Conservation (phyloP, 2,888 invertebrate species). For the Plusia festucae region DNA sequence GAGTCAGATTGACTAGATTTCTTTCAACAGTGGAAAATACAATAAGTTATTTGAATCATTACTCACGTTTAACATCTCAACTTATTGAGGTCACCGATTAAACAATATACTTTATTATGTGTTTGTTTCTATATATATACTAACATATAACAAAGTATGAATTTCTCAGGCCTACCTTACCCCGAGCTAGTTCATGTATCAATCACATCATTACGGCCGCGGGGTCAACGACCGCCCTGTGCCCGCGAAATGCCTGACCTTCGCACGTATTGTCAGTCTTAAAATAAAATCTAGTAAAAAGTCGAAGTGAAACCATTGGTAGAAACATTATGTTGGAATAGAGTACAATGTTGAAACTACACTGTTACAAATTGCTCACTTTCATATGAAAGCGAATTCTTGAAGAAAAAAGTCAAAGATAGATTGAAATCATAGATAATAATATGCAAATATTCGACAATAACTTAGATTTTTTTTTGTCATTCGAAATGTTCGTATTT, state of each 20-base stretch:
- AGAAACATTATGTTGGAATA: constrained; percentile 12
- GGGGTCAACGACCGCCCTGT: constrained; percentile 65
- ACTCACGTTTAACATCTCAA: neutral
- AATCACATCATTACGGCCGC: constrained; percentile 59
- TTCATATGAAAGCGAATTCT: constrained; percentile 17
- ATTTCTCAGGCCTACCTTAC: constrained; percentile 12
- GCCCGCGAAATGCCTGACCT: constrained; percentile 61
- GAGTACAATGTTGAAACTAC: constrained; percentile 22
- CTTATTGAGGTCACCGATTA: neutral
- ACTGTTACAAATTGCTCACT: constrained; percentile 18
- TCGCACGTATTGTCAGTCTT: constrained; percentile 46
- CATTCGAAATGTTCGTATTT: too few relatives aligned
- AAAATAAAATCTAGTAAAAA: constrained; percentile 33
- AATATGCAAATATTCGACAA: constrained; percentile 4
- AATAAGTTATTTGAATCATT: neutral
- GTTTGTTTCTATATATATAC: too few relatives aligned
- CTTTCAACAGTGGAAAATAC: neutral
- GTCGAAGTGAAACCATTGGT: constrained; percentile 31
- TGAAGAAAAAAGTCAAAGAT: constrained; percentile 9
- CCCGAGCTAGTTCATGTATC: constrained; percentile 55
- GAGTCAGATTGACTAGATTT: too few relatives aligned
- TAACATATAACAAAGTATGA: neutral
- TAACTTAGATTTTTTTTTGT: neutral
- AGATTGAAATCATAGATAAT: neutral
- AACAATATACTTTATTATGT: neutral